phyloP scores from a whole-genome alignment of 2,888 invertebrate species.

The Atethmia centrago region DNA sequence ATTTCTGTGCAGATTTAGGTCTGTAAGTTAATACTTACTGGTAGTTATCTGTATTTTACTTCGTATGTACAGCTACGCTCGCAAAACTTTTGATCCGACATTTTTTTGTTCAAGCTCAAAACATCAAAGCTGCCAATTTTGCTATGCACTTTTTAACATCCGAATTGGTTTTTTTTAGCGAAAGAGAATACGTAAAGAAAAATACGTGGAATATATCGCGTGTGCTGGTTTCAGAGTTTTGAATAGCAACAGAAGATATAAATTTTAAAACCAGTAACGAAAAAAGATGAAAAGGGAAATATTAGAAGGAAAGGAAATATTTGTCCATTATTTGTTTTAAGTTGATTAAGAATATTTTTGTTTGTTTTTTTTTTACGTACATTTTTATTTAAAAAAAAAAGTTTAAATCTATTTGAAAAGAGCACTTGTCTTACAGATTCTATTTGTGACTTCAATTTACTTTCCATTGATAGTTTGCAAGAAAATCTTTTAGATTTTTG shows the following conservation, averaged over 20 bases:
- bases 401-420: not conserved
- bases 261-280: not conserved
- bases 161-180: slow-evolving; percentile 24
- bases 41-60: slow-evolving; percentile 9
- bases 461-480: not conserved
- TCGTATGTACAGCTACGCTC: not conserved
- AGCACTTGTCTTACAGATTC: not conserved
- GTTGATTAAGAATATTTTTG: not conserved
- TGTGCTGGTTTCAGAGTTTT: slow-evolving; percentile 6
- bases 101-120: slow-evolving; percentile 23
- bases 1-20: not conserved
- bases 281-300: not conserved
- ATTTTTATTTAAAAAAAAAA: not conserved
- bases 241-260: slow-evolving; percentile 20
- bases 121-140: slow-evolving; percentile 49
- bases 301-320: too few relatives aligned
- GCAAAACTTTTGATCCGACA: slow-evolving; percentile 24
- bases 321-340: not conserved
- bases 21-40: not conserved
- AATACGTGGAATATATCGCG: slow-evolving; percentile 21
- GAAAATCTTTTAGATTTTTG: not conserved
- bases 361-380: not conserved
- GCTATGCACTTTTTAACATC: slow-evolving; percentile 36
- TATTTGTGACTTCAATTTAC: not conserved
- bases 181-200: slow-evolving; percentile 33